Base-by-base conservation (phyloP, 2,888 invertebrate species). In the Neoascia interrupta region DNA sequence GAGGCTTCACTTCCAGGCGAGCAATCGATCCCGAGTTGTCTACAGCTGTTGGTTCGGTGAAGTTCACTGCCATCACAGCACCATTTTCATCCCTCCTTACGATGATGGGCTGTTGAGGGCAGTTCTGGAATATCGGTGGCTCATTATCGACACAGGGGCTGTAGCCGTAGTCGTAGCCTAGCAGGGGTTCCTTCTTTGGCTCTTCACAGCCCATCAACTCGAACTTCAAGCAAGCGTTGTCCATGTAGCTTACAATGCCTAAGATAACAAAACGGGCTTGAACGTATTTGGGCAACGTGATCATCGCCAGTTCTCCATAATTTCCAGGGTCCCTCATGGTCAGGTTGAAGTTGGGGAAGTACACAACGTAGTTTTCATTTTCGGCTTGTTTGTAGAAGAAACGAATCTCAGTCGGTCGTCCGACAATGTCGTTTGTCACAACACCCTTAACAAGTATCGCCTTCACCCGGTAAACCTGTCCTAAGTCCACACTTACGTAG, bases 331-430 rank as follows among this genome's bases (percentile, higher is more conserved):
- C 97, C 83, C 97, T 91, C 94, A 96, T 96, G 0, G 97, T 97
- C 45, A 97, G 89, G 87, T 97, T 97, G 87, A 97, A 97, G 86
- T 98, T 98, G 47, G 98, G 97, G 91, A 97, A 98, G 85, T 98
- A 98, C 0, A 98, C 97, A 2, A 98, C 97, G 85, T 97, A 98
- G 86, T 97, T 97, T 86, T 97, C 97, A 83, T 91, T 94, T 88
- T 97, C 97, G 16, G 96, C 93, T 90, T 96, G 96, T 88, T 98
- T 98, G 88, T 98, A 98, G 91, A 98, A 98, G 89, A 98, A 97
- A 82, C 98, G 92, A 75, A 98, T 96, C 90, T 98, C 97, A 0
- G 97, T 98, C 1, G 98, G 98, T 75, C 98, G 92, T 49, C 98
- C 98, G 1, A 97, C 97, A 79, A 97, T 96, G 84, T 97, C 97